phyloP scores from a whole-genome alignment of 2,113 vertebrate genomes.

The Corvus cornix region DNA sequence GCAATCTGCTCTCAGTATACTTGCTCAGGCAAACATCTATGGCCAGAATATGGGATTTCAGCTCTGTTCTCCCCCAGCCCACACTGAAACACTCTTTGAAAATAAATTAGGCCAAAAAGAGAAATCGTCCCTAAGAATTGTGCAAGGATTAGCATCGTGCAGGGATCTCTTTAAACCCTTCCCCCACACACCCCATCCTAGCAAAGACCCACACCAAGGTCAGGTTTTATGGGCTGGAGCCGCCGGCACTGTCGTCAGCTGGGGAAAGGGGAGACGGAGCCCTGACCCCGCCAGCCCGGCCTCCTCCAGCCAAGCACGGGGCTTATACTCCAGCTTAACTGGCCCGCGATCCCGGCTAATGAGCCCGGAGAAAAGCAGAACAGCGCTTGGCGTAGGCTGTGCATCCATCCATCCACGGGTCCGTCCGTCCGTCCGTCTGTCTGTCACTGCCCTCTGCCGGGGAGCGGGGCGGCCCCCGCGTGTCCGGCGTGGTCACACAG shows the following conservation, averaged over 20 bases:
- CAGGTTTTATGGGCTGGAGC: neutral
- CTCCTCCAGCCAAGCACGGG: neutral
- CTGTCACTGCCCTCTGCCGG: conserved; percentile 48
- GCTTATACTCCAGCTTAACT: neutral
- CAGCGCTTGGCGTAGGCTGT: fast-evolving
- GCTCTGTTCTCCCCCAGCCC: no score
- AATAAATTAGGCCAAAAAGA: neutral
- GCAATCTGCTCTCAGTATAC: neutral
- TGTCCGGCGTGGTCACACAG: fast-evolving
- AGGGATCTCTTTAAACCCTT: neutral
- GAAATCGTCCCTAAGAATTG: neutral
- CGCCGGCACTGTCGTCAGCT: neutral
- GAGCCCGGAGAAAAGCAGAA: neutral
- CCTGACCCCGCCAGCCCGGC: neutral
- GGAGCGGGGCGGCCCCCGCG: neutral
- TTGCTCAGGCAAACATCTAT: neutral
- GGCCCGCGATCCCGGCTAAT: neutral
- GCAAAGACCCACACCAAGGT: neutral
- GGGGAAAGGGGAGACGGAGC: neutral
- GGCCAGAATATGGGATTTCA: neutral
- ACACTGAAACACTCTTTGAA: neutral
- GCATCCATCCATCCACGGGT: neutral
- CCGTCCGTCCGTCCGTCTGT: neutral
- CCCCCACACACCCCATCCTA: neutral
- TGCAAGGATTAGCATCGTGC: neutral